Conservation (phyloP, 2,888 invertebrate genomes). For the Schrankia costaestrigalis region DNA sequence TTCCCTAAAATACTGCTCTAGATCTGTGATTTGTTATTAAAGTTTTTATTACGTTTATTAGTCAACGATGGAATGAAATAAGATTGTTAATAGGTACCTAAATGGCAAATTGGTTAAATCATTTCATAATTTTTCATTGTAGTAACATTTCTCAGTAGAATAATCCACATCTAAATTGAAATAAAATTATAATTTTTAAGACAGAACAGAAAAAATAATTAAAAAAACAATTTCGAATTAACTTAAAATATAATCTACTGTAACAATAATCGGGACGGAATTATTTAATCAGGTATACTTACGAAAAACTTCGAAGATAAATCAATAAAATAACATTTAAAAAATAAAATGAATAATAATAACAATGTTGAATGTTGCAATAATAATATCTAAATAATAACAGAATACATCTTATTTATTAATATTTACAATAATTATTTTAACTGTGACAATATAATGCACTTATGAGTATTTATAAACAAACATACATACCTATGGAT, state of each 20-base stretch:
- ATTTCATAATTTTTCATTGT: too few relatives aligned
- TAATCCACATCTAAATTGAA: slow-evolving; percentile 10
- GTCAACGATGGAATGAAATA: too few relatives aligned
- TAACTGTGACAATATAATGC: slow-evolving; percentile 35
- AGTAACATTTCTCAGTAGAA: slow-evolving; percentile 15
- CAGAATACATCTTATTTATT: slow-evolving; percentile 44
- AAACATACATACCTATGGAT: slow-evolving; percentile 38
- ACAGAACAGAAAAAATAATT: not conserved
- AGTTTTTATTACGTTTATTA: too few relatives aligned
- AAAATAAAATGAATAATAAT: slow-evolving; percentile 27
- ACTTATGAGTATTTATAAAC: slow-evolving; percentile 54
- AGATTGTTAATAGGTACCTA: too few relatives aligned
- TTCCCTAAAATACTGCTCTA: too few relatives aligned
- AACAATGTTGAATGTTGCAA: slow-evolving; percentile 26
- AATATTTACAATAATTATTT: slow-evolving; percentile 57
- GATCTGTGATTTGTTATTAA: too few relatives aligned
- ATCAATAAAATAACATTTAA: slow-evolving; percentile 22
- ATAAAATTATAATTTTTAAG: too few relatives aligned
- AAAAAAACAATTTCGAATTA: slow-evolving; percentile 12
- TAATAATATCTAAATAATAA: slow-evolving; percentile 28
- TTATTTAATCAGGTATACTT: slow-evolving; percentile 2
- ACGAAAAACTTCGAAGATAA: slow-evolving; percentile 16
- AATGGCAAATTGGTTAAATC: too few relatives aligned
- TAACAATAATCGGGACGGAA: slow-evolving; percentile 7
- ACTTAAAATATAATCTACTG: not conserved